Evolutionary conservation across 2,113 vertebrate species (phyloP).

Genomic region (Seriola aureovittata): DNA sequence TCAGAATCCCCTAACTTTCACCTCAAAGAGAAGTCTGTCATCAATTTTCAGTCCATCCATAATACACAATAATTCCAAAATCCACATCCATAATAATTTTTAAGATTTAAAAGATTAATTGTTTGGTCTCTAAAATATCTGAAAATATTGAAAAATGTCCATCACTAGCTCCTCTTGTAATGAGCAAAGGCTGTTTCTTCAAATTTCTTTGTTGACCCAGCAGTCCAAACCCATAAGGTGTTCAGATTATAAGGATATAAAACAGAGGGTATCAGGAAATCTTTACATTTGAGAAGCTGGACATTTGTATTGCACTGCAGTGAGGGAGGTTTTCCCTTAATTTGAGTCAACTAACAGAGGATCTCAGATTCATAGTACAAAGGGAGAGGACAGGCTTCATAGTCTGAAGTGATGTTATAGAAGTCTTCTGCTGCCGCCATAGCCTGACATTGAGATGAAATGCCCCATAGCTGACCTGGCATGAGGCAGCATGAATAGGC

Average conservation of each 20-base stretch:
- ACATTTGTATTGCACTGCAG: not conserved
- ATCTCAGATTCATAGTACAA: not conserved
- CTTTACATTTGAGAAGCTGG: not conserved
- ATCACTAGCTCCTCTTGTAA: too few relatives aligned
- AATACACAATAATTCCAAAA: too few relatives aligned
- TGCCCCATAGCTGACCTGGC: conserved; percentile 51
- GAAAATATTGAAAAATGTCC: too few relatives aligned
- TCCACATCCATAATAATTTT: too few relatives aligned
- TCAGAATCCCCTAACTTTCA: conserved; percentile 5
- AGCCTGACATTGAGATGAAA: conserved; percentile 42
- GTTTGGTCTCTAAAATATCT: too few relatives aligned
- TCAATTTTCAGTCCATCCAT: not conserved
- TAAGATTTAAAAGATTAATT: too few relatives aligned
- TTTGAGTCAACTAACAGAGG: not conserved
- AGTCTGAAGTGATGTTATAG: conserved; percentile 3
- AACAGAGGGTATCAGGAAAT: not conserved
- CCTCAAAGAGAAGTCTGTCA: not conserved
- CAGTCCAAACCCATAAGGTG: not conserved
- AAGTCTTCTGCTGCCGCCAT: not conserved
- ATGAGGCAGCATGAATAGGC: conserved; percentile 41
- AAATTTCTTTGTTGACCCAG: too few relatives aligned
- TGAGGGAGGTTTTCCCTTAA: not conserved
- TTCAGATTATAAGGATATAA: not conserved
- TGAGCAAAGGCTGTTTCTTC: too few relatives aligned
- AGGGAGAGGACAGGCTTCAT: not conserved